phyloP scores from a whole-genome alignment of 2,113 vertebrate species.

The Eublepharis macularius region DNA sequence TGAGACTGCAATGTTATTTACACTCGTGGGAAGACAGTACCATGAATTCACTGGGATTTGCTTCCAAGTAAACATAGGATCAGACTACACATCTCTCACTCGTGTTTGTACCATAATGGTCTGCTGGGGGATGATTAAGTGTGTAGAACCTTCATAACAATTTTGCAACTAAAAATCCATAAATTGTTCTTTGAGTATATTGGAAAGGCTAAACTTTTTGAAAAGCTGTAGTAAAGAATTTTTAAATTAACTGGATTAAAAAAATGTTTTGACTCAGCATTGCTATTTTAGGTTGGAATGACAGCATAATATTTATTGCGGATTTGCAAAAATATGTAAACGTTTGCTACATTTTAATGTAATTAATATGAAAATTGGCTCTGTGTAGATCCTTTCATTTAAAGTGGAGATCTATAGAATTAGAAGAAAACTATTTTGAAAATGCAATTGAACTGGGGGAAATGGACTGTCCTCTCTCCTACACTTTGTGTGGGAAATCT shows the following conservation, averaged over 20 bases:
- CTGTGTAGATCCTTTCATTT: neutral
- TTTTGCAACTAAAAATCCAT: neutral
- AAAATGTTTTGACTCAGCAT: neutral
- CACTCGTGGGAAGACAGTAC: neutral
- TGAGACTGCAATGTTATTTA: slow-evolving; percentile 22
- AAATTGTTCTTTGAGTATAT: neutral
- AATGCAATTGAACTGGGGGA: neutral
- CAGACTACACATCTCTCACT: neutral
- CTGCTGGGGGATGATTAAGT: neutral
- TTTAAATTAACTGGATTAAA: neutral
- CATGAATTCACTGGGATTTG: neutral
- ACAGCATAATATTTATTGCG: neutral
- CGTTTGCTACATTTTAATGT: neutral
- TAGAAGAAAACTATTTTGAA: neutral
- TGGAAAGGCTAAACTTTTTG: too few species aligned
- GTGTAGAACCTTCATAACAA: neutral
- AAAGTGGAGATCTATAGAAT: neutral
- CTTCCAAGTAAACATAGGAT: neutral
- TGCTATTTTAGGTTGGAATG: neutral
- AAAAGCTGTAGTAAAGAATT: neutral
- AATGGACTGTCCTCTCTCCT: neutral
- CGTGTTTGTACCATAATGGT: neutral
- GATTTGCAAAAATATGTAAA: neutral
- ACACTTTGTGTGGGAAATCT: neutral
- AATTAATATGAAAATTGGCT: neutral